Base-by-base conservation (phyloP, 2,888 invertebrate genomes). In the Apotomis turbidana region DNA sequence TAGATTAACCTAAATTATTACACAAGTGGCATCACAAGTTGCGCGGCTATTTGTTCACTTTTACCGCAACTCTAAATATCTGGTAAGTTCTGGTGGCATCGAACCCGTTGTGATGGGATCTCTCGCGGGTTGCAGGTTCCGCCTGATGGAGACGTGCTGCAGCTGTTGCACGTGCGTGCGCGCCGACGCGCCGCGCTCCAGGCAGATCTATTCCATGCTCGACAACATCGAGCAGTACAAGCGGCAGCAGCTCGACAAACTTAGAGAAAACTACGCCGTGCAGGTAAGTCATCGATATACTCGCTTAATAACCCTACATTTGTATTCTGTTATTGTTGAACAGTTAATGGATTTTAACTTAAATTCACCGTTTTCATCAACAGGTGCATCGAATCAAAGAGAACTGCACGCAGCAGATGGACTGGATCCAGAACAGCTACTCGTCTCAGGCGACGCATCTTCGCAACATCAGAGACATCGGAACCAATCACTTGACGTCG, bases 321-420 rank as follows among this genome's bases (percentile, higher is more conserved):
- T 13, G 36, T n/a, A 3, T 55, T 36, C 4, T 54, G 27, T 41
- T 41, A 41, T 54, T 27, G 27, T 54, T 44, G 44, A 9, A 49
- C n/a, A 46, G 27, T 54, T 52, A 52, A 10, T 1, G 41, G 46
- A 9, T 9, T 55, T 57, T 70, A 57, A 63, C 49, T 41, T 13
- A 41, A 27, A 27, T 27, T 57, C 38, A n/a, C 15, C 44, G 6
- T 54, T 78, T 71, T 69, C 75, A 71, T 68, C 81, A 81, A 57
- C 86, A 96, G 96, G 97, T 98, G 79, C 96, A 97, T 87, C 95
- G 97, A 77, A 98, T 99, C 81, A 97, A 97, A 84, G 98, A 98
- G 83, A 98, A 99, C 85, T 99, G 98, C 86, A 95, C 96, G 41
- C 97, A 97, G 85, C 98, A 98, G 92, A 97, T 98, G 93, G 98